phyloP scores from a whole-genome alignment of 2,113 vertebrate genomes.

The Limnothrissa miodon region DNA sequence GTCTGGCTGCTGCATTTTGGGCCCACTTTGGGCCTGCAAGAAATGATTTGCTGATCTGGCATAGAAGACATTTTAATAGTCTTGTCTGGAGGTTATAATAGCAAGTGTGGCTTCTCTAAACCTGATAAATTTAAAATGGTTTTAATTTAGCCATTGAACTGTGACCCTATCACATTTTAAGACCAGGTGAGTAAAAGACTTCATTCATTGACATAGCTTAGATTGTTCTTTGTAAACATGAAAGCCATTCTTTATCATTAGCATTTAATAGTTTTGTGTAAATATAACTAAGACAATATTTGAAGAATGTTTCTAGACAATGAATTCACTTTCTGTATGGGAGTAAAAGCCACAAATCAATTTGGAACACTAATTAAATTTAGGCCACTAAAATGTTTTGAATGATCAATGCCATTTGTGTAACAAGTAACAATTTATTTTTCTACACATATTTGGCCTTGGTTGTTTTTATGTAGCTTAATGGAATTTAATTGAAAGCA shows the following conservation, averaged over 20 bases:
- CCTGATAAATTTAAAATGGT: too few species aligned
- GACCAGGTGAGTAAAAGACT: background rate
- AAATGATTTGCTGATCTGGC: too few species aligned
- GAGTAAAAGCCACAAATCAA: background rate
- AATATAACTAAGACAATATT: background rate
- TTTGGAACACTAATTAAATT: background rate
- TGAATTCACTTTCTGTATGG: background rate
- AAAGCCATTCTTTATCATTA: background rate
- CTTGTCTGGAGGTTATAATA: too few species aligned
- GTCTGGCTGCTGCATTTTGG: too few species aligned
- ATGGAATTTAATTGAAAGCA: background rate
- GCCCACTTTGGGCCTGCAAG: too few species aligned
- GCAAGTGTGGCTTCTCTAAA: too few species aligned
- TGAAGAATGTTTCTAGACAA: background rate
- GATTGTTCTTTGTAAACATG: too few species aligned
- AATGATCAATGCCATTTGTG: background rate
- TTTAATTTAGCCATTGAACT: too few species aligned
- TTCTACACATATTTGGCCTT: background rate
- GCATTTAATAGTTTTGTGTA: background rate
- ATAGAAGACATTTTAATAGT: too few species aligned
- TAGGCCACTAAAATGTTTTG: background rate
- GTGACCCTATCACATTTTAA: too few species aligned
- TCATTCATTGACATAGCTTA: background rate
- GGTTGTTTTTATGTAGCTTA: background rate
- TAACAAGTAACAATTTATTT: background rate